Conservation (phyloP, 2,113 vertebrate genomes). For the Sylvia atricapilla region DNA sequence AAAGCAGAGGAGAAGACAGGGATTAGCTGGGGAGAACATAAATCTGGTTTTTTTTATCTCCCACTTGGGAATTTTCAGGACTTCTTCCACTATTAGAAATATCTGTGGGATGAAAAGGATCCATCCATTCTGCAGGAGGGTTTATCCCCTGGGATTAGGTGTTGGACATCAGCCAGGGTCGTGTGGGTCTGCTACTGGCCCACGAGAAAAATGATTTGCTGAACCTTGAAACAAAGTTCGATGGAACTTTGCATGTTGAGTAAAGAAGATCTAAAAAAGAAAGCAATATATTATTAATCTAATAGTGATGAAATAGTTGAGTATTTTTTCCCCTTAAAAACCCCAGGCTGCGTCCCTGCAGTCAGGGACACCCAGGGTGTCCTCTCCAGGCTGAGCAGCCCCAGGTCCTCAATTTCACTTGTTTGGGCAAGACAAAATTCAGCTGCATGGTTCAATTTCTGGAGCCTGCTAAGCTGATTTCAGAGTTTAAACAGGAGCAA, state of each 20-base stretch:
- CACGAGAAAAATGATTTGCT: not conserved
- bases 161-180: accelerated
- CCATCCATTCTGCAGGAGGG: not conserved
- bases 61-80: not conserved
- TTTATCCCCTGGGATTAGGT: not conserved
- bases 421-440: too few species aligned
- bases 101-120: not conserved
- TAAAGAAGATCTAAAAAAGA: not conserved
- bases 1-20: not conserved
- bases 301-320: not conserved
- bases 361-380: too few species aligned
- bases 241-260: accelerated
- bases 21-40: not conserved
- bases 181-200: accelerated
- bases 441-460: too few species aligned
- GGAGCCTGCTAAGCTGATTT: too few species aligned
- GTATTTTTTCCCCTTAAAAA: not conserved
- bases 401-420: not conserved
- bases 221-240: not conserved
- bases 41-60: not conserved
- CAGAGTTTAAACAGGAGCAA: too few species aligned
- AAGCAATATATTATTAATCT: too few species aligned
- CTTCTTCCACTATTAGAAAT: not conserved
- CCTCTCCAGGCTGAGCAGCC: not conserved
- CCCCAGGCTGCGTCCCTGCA: not conserved